Base-by-base conservation (phyloP, 1,140 invertebrate genomes). In the Papilio helenus region DNA sequence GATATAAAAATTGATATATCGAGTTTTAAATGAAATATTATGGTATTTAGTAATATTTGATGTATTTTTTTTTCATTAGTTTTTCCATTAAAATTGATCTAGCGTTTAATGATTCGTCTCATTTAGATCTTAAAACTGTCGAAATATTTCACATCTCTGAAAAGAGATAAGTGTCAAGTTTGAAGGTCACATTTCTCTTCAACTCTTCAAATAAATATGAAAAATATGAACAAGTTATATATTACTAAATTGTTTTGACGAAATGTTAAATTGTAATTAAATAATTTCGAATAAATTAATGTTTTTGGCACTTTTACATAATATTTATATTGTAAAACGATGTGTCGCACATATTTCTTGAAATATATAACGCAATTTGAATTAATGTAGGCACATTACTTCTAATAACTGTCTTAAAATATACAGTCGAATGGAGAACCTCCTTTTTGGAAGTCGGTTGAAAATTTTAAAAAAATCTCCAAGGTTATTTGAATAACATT, bases 11-110 rank as follows among this genome's bases (percentile, higher is more conserved):
- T 65, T 26, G 61, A 29, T 65, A 16, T 29, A 65, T 65, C 23
- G 61, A 77, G 18, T 72, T 79, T 71, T 16, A 20, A 29, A 12
- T 61, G 23, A 79, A 65, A 65, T 72, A 61, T 79, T 79, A 18
- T 23, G 49, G 61, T 65, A 65, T 12, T 1, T 65, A 68, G 26
- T 29, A 16, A 68, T 34, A 61, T 61, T 23, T 61, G 20, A 9
- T 14, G 20, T 20, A 26, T 61, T 20, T 61, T 14, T n/a, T 12
- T 2, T 61, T 61, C 10, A 61, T 61, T 61, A 26, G 9, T 26
- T 61, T 23, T 26, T 26, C 1, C 23, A 12, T 14, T 26, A 26
- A 2, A 26, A 61, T 61, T 61, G 10, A 61, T 26, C n/a, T 12
- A 65, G 61, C 34, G 12, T 29, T 12, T 65, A 65, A 61, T 18